Percentiles rank a stretch among this genome's conserved stretches.
Conservation (phyloP, 1,140 invertebrate species). For the Temnothorax nylanderi region DNA sequence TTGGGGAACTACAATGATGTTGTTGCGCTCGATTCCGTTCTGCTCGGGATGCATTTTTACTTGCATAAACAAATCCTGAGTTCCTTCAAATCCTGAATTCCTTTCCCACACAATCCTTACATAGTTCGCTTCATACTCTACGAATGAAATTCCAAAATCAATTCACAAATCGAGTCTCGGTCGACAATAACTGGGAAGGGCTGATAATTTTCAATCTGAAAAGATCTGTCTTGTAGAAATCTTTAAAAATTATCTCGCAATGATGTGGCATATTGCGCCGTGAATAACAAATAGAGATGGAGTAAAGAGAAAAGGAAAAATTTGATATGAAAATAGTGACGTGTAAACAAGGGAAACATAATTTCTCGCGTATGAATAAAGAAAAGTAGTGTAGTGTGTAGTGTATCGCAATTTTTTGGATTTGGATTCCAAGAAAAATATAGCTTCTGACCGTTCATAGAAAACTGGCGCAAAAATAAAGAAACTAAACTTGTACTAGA, state of each 20-base stretch:
- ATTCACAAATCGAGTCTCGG: neutral
- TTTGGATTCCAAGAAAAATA: neutral
- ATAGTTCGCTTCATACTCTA: neutral
- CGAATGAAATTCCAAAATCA: neutral
- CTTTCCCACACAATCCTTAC: neutral
- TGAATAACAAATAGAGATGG: conserved; percentile 5
- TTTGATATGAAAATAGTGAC: conserved; percentile 46
- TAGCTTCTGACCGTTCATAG: neutral
- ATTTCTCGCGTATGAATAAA: conserved; percentile 21
- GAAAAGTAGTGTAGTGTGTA: neutral
- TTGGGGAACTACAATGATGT: neutral
- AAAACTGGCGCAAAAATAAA: neutral
- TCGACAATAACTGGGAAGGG: neutral
- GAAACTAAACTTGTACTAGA: conserved; percentile 14
- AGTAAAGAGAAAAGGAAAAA: conserved; percentile 7
- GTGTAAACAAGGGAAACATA: conserved; percentile 65
- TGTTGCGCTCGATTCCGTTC: conserved; percentile 4
- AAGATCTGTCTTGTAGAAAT: neutral
- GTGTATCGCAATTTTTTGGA: neutral
- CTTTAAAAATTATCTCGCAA: neutral
- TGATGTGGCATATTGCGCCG: neutral
- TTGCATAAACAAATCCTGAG: neutral
- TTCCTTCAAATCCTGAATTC: neutral
- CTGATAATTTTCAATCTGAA: conserved; percentile 4
- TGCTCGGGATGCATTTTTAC: conserved; percentile 8